Evolutionary conservation across 2,888 invertebrate genomes (phyloP), one percentile per base, ranked within the genome.

Genomic region (Mesoligia furuncula): DNA sequence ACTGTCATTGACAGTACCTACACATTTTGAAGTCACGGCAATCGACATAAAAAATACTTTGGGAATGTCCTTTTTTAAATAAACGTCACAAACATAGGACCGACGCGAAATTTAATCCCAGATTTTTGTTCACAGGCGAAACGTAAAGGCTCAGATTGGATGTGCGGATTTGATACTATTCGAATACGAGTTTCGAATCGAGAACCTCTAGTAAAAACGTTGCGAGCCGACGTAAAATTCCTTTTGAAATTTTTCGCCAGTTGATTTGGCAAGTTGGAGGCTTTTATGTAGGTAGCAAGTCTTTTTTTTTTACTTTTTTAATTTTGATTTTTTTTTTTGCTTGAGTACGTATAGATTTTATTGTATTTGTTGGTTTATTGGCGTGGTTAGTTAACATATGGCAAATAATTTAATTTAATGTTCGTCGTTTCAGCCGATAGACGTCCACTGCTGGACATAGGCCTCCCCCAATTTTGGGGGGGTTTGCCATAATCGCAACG

Each of bases 231-330:
- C 62, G 69, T 48, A 42, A 79, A 79, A 69, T 54, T 73, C 70
- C 17, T 66, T 77, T 80, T 45, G 24, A 54, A 73, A 76, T 74
- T 67, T 62, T 71, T 48, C 20, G 27, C 59, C 61, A 42, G 39
- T 74, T 75, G 39, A 77, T 84, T 79, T 75, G 51, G 36, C 39
- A 74, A n/a, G n/a, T n/a, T n/a, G n/a, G n/a, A n/a, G n/a, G n/a
- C n/a, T n/a, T n/a, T n/a, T n/a, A n/a, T n/a, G n/a, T n/a, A n/a
- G n/a, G n/a, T n/a, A n/a, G n/a, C n/a, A n/a, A n/a, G n/a, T n/a
- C n/a, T n/a, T n/a, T n/a, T n/a, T n/a, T n/a, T n/a, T n/a, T n/a
- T n/a, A n/a, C n/a, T n/a, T n/a, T n/a, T n/a, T n/a, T n/a, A n/a
- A n/a, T n/a, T n/a, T n/a, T n/a, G n/a, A n/a, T n/a, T n/a, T n/a